Conservation (phyloP, 2,797 vertebrate genomes). For the Cryptoprocta ferox region DNA sequence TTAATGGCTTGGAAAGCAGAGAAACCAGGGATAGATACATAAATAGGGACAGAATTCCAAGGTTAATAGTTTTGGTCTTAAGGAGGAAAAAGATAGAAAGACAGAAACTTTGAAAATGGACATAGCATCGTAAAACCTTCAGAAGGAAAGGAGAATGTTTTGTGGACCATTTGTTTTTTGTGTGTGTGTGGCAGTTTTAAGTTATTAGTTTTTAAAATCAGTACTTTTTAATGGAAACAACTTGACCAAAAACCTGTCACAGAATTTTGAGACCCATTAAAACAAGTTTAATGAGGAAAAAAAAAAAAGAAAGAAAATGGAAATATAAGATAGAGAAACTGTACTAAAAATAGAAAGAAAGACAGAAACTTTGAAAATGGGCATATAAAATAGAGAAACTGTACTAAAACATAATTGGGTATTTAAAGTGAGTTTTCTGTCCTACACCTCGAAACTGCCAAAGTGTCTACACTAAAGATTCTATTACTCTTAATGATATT, state of each 20-base stretch:
- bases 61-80: not conserved
- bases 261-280: no score
- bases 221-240: no score
- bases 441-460: not conserved
- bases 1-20: conserved; percentile 46
- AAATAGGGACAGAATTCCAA: conserved; percentile 11
- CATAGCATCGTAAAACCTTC: no score
- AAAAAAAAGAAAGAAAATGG: not conserved
- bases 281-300: not conserved
- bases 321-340: not conserved
- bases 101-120: not conserved
- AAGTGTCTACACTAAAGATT: not conserved
- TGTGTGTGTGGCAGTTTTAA: no score
- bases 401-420: not conserved
- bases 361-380: not conserved
- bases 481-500: not conserved
- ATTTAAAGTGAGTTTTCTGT: not conserved
- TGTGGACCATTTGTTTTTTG: no score
- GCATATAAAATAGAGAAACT: not conserved
- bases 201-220: no score
- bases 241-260: no score
- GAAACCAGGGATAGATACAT: not conserved
- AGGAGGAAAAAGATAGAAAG: not conserved
- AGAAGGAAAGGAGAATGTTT: no score
- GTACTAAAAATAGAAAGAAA: not conserved